A percentile compares a stretch with the other conserved stretches of the same genome.
These are phyloP conservation scores for Echiichthys vipera DNA, from an alignment of 2,797 vertebrate genomes.

Conservation along the genomic window DNA sequence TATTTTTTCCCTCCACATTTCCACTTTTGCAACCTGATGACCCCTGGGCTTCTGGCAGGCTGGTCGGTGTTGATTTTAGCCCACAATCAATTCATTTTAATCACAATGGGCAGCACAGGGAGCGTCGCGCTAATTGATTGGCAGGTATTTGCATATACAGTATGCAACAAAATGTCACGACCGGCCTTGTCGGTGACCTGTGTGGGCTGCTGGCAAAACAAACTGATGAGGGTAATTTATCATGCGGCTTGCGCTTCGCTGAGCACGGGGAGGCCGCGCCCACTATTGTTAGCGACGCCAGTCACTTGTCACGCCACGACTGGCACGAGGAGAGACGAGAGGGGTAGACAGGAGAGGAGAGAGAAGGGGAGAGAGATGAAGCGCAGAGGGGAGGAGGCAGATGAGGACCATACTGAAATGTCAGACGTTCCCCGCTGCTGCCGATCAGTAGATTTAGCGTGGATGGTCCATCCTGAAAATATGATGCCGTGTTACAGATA, in stretches of 20 bases:
- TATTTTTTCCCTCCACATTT: conserved; percentile 33
- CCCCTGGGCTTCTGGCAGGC: conserved; percentile 82
- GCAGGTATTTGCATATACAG: conserved; percentile 88
- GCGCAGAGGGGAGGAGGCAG: conserved; percentile 12
- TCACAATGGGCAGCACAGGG: conserved; percentile 80
- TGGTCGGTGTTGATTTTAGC: conserved; percentile 81
- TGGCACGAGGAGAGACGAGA: conserved; percentile 45
- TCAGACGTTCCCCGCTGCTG: neutral
- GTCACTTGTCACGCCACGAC: conserved; percentile 82
- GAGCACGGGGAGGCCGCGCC: conserved; percentile 56
- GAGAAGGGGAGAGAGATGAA: conserved; percentile 18
- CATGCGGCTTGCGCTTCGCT: conserved; percentile 74
- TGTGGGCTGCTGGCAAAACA: conserved; percentile 83
- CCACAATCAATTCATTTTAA: conserved; percentile 88
- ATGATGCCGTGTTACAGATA: neutral
- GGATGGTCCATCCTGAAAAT: neutral
- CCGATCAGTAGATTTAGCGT: neutral
- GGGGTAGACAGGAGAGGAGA: conserved; percentile 32
- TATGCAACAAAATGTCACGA: conserved; percentile 81
- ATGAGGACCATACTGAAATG: conserved; percentile 21
- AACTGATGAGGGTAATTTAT: conserved; percentile 87
- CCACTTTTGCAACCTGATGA: conserved; percentile 76
- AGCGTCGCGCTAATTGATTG: conserved; percentile 86
- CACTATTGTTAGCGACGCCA: conserved; percentile 83
- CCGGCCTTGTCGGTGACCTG: conserved; percentile 84